These are phyloP conservation scores for Eupithecia pulchellata DNA, from an alignment of 2,888 invertebrate genomes.

Conservation along the genomic window DNA sequence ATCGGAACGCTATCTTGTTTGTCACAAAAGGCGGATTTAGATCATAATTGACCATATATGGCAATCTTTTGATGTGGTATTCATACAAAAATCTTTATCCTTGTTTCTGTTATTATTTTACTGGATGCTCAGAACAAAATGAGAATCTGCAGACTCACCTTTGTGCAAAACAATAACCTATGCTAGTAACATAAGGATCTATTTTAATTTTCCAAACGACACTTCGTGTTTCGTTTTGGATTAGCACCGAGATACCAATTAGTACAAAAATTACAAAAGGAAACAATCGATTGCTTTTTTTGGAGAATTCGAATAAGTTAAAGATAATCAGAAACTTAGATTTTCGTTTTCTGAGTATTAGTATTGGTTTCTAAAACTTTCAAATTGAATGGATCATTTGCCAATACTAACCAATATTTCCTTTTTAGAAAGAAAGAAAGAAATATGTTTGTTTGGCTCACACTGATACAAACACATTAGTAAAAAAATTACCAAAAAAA, in stretches of 20 bases:
- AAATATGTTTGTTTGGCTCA: too few relatives aligned
- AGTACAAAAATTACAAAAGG: too few relatives aligned
- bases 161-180: neutral
- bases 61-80: conserved; percentile 11
- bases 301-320: too few relatives aligned
- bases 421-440: neutral
- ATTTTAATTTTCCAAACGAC: too few relatives aligned
- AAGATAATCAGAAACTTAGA: neutral
- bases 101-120: neutral
- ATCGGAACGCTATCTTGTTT: conserved; percentile 37
- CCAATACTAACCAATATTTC: neutral
- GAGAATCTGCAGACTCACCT: neutral
- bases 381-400: neutral
- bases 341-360: neutral
- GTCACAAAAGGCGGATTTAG: conserved; percentile 34
- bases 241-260: too few relatives aligned
- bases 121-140: neutral
- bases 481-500: too few relatives aligned
- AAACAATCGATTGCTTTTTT: too few relatives aligned
- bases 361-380: neutral
- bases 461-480: too few relatives aligned
- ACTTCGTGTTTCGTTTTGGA: too few relatives aligned
- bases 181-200: neutral
- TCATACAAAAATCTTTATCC: neutral
- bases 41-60: conserved; percentile 25